phyloP scores from a whole-genome alignment of 92 coral and sea anemone species.

The Epizoanthus stellaris region DNA sequence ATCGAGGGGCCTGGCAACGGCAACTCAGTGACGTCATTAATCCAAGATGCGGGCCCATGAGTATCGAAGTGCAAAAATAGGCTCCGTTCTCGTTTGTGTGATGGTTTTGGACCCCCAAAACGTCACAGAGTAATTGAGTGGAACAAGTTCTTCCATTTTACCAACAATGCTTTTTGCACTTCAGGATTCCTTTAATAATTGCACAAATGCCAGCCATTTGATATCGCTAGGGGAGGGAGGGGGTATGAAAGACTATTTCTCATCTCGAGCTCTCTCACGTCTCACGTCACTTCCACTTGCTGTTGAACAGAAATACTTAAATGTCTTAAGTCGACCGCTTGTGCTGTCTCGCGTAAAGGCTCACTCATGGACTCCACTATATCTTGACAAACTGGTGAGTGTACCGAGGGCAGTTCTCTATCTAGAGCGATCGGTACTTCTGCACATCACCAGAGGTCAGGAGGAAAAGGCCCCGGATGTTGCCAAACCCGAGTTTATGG shows the following conservation, averaged over 20 bases:
- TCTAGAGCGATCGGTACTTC: conserved; percentile 48
- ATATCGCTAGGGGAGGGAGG: neutral
- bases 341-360: conserved; percentile 58
- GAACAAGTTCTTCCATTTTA: too few relatives aligned
- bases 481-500: conserved; percentile 4
- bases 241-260: neutral
- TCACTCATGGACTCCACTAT: conserved; percentile 65
- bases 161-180: too few relatives aligned
- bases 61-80: too few relatives aligned
- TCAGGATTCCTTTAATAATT: neutral
- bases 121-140: too few relatives aligned
- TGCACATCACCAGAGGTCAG: conserved; percentile 46
- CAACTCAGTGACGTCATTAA: too few relatives aligned
- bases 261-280: neutral
- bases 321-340: conserved; percentile 94
- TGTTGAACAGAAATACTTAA: conserved; percentile 75
- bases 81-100: too few relatives aligned
- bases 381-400: conserved; percentile 80
- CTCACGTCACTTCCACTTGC: conserved; percentile 35
- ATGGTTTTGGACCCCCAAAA: too few relatives aligned
- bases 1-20: too few relatives aligned
- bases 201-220: neutral
- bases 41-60: too few relatives aligned
- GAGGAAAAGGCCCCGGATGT: conserved; percentile 30
- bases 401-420: conserved; percentile 10